Conservation (phyloP, 1,140 invertebrate species). For the Calephelis nemesis region DNA sequence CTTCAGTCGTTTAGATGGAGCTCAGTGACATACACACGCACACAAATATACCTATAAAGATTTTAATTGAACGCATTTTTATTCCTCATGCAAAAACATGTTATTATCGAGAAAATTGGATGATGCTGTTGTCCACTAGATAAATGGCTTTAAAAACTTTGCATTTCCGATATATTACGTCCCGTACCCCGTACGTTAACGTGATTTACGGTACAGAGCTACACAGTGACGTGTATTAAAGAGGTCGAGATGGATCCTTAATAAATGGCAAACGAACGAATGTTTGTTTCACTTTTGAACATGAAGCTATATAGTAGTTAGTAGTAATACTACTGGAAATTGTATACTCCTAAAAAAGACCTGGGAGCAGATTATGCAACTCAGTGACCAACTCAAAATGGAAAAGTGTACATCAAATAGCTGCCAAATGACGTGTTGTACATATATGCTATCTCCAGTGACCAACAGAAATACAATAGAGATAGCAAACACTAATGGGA, state of each 20-base stretch:
- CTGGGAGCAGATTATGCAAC: too few relatives aligned
- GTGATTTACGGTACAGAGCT: conserved; percentile 38
- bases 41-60: neutral
- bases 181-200: conserved; percentile 30
- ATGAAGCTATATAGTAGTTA: too few relatives aligned
- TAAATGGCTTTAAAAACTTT: conserved; percentile 39
- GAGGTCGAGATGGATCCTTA: conserved; percentile 17
- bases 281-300: neutral
- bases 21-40: too few relatives aligned
- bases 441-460: too few relatives aligned
- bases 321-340: too few relatives aligned
- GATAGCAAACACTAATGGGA: too few relatives aligned
- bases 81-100: conserved; percentile 13
- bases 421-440: too few relatives aligned
- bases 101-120: conserved; percentile 12
- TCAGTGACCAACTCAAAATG: too few relatives aligned
- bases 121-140: conserved; percentile 27
- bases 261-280: conserved; percentile 4
- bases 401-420: too few relatives aligned
- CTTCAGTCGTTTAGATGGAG: too few relatives aligned
- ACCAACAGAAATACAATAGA: too few relatives aligned
- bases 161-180: conserved; percentile 39
- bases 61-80: conserved; percentile 17
- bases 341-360: too few relatives aligned
- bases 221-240: conserved; percentile 38